A percentile compares a stretch with the other conserved stretches of the same genome.
Evolutionary conservation across 1,140 invertebrate species (phyloP).

Genomic region (Lordiphosa collinella): DNA sequence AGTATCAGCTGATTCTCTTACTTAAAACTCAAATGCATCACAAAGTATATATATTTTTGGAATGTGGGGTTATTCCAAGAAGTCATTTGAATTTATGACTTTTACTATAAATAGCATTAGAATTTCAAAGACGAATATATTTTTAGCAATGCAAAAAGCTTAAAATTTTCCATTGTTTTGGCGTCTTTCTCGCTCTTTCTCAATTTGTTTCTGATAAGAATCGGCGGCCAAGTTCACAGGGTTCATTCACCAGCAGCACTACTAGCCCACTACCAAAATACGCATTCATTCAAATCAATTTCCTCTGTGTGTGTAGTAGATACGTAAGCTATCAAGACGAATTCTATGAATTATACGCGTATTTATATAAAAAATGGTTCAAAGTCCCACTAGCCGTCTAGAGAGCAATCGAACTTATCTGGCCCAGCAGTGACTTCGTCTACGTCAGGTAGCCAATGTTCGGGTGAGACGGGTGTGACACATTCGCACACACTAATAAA

Average conservation of each 20-base stretch:
- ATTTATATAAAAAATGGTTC: slow-evolving; percentile 29
- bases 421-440: slow-evolving; percentile 13
- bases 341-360: slow-evolving; percentile 25
- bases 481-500: slow-evolving; percentile 34
- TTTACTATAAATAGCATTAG: slow-evolving; percentile 30
- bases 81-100: slow-evolving; percentile 10
- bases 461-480: slow-evolving; percentile 51
- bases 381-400: slow-evolving; percentile 58
- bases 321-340: slow-evolving; percentile 32
- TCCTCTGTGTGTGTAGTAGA: slow-evolving; percentile 1
- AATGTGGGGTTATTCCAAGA: slow-evolving; percentile 17
- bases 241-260: slow-evolving; percentile 7
- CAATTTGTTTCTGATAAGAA: slow-evolving; percentile 22
- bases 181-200: slow-evolving; percentile 1
- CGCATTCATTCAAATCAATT: slow-evolving; percentile 23
- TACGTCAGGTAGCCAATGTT: slow-evolving; percentile 50
- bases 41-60: slow-evolving; percentile 19
- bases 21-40: slow-evolving; percentile 14
- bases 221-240: slow-evolving; percentile 52
- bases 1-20: too few species aligned
- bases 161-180: slow-evolving; percentile 31
- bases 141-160: slow-evolving; percentile 18
- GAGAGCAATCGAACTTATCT: slow-evolving; percentile 57
- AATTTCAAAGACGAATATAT: slow-evolving; percentile 18
- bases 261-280: slow-evolving; percentile 4